Conservation (phyloP, 2,888 invertebrate genomes). For the Leptopilina syphax region DNA sequence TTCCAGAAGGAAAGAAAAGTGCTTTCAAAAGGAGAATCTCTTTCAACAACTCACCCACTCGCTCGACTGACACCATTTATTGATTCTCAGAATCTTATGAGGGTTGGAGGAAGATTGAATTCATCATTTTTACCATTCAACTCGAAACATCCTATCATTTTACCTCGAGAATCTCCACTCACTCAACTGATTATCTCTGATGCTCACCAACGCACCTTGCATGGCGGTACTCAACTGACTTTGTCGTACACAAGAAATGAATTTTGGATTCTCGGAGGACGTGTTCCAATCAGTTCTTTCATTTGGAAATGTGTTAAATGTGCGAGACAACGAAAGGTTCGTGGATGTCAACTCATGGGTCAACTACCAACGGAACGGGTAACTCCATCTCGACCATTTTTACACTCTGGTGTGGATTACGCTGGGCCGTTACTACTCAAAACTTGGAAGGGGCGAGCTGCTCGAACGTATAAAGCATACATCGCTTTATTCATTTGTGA, state of each 20-base stretch:
- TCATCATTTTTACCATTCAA: not conserved
- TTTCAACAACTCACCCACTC: not conserved
- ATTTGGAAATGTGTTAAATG: not conserved
- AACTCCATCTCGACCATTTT: constrained; percentile 55
- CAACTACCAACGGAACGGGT: constrained; percentile 59
- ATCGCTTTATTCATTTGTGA: constrained; percentile 58
- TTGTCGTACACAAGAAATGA: not conserved
- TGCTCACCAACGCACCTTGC: constrained; percentile 47
- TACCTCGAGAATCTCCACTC: not conserved
- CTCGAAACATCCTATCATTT: not conserved
- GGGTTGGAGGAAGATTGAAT: not conserved
- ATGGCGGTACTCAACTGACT: not conserved
- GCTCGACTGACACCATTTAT: not conserved
- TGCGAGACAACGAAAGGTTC: not conserved
- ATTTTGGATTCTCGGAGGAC: constrained; percentile 8
- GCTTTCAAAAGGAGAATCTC: not conserved
- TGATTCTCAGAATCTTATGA: not conserved
- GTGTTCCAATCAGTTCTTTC: not conserved
- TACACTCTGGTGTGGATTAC: constrained; percentile 58
- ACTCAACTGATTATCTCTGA: not conserved
- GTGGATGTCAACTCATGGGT: constrained; percentile 58
- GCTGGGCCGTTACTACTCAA: constrained; percentile 51
- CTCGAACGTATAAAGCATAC: constrained; percentile 51
- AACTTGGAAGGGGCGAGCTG: constrained; percentile 42
- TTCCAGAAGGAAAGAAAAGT: not conserved